A percentile compares a stretch with the other conserved stretches of the same genome.
Evolutionary conservation across 2,113 vertebrate species (phyloP).

Genomic region (Lamprotornis superbus): DNA sequence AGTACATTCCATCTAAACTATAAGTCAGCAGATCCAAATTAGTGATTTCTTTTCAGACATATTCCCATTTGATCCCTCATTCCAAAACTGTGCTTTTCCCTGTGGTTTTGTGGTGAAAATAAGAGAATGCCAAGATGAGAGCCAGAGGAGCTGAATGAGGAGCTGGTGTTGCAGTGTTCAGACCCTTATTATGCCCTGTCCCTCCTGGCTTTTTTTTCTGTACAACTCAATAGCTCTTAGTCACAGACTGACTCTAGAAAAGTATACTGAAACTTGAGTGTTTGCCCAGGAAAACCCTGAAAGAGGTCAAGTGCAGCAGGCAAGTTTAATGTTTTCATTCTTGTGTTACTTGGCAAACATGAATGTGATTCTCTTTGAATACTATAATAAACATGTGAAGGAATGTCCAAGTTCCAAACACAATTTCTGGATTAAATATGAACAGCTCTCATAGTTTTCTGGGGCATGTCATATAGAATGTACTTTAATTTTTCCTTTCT

Average conservation of each 20-base stretch:
- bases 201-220: neutral
- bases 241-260: neutral
- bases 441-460: neutral
- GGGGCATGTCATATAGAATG: neutral
- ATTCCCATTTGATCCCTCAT: neutral
- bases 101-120: neutral
- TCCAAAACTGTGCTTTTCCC: neutral
- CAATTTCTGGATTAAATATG: neutral
- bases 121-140: neutral
- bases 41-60: neutral
- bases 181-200: neutral
- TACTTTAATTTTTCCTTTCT: neutral
- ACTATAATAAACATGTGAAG: neutral
- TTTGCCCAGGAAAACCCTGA: neutral
- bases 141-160: neutral
- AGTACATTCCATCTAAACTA: neutral
- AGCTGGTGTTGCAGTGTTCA: neutral
- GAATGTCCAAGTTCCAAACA: neutral
- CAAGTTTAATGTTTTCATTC: neutral
- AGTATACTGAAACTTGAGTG: neutral
- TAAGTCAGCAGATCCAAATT: neutral
- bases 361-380: neutral
- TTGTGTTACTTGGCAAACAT: neutral
- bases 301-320: neutral
- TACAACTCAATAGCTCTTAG: neutral